Evolutionary conservation across 2,797 vertebrate genomes (phyloP).

Genomic region (Liasis olivaceus): DNA sequence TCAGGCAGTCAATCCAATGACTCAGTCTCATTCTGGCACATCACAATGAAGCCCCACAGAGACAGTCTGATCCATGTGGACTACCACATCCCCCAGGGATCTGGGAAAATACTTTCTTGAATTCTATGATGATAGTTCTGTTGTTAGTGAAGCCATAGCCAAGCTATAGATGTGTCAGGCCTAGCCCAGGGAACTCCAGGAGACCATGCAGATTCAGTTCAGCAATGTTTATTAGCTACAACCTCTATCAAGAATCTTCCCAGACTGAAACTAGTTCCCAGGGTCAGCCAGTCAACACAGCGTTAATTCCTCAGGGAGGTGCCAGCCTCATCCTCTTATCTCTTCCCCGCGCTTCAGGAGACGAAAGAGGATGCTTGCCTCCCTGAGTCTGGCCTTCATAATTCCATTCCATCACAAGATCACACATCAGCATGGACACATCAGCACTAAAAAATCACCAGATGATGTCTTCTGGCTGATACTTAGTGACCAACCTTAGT

Average conservation of each 20-base stretch:
- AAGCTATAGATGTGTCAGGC: not conserved
- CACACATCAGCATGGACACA: not conserved
- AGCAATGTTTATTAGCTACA: no score
- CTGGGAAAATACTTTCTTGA: not conserved
- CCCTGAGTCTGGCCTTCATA: no score
- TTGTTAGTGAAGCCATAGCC: not conserved
- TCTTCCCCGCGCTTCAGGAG: no score
- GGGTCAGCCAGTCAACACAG: no score
- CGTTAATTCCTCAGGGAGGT: no score
- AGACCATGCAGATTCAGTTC: no score
- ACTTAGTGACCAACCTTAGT: not conserved
- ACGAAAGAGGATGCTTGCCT: no score
- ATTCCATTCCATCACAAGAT: no score
- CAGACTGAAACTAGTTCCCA: no score
- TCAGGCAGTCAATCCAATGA: not conserved
- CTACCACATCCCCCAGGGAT: not conserved
- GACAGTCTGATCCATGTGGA: not conserved
- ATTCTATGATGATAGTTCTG: not conserved
- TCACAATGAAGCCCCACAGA: not conserved
- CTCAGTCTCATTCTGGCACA: not conserved
- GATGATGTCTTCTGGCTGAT: not conserved
- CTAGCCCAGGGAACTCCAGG: no score
- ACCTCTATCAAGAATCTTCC: no score
- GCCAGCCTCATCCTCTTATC: no score
- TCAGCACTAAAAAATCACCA: not conserved